Conservation (phyloP, 2,113 vertebrate species). For the Albula goreensis region DNA sequence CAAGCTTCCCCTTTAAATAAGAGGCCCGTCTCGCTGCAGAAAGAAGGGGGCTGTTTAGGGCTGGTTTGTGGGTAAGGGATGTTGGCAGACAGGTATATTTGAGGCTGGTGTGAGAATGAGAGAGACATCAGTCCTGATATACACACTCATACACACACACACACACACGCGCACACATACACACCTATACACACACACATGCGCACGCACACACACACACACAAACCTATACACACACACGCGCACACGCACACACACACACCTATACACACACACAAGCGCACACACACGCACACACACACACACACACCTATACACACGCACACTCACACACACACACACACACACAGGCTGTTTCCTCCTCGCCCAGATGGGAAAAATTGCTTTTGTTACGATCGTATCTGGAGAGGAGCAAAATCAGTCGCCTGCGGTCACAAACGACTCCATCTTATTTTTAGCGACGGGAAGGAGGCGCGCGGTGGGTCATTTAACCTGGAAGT, state of each 20-base stretch:
- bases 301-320: neutral
- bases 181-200: neutral
- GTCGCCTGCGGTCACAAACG: neutral
- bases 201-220: too few species aligned
- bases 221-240: neutral
- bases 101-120: neutral
- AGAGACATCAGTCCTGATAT: too few species aligned
- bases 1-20: too few species aligned
- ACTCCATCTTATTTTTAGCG: neutral
- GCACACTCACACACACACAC: slow-evolving; percentile 4
- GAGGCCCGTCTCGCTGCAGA: too few species aligned
- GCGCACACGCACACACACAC: neutral
- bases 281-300: neutral
- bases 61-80: too few species aligned
- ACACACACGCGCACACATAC: neutral
- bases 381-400: neutral
- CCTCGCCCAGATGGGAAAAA: neutral
- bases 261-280: neutral
- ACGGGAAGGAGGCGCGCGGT: neutral
- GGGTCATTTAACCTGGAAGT: slow-evolving; percentile 6
- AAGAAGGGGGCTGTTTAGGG: too few species aligned
- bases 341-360: neutral
- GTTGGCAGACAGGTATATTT: too few species aligned
- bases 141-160: too few species aligned
- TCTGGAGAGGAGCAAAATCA: slow-evolving; percentile 4